These are phyloP conservation scores for Xestia c-nigrum DNA, from an alignment of 2,888 invertebrate species.

Conservation along the genomic window DNA sequence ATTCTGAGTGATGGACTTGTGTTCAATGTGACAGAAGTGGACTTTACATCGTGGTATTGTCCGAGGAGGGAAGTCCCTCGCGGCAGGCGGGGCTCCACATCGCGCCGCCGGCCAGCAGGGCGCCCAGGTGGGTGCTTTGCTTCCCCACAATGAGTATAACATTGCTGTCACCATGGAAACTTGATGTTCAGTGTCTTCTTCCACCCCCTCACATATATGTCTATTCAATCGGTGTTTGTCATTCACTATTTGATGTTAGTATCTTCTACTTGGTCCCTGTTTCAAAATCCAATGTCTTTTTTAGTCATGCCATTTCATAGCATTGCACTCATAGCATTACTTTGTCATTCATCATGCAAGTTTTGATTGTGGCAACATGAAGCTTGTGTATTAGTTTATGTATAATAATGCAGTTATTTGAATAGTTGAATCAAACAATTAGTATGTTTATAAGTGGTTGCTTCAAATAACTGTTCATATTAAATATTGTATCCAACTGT, in stretches of 20 bases:
- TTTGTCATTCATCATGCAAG: slow-evolving; percentile 67
- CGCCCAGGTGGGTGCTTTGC: slow-evolving; percentile 90
- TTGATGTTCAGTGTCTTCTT: slow-evolving; percentile 82
- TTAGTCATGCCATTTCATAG: slow-evolving; percentile 64
- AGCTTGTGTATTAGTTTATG: slow-evolving; percentile 62
- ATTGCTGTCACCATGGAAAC: slow-evolving; percentile 71
- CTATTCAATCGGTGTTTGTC: slow-evolving; percentile 68
- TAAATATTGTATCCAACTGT: slow-evolving; percentile 47
- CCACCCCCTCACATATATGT: slow-evolving; percentile 70
- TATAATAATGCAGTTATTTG: slow-evolving; percentile 62
- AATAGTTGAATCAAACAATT: slow-evolving; percentile 30
- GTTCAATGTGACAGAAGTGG: slow-evolving; percentile 93
- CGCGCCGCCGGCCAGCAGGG: slow-evolving; percentile 85
- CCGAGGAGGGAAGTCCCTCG: slow-evolving; percentile 92
- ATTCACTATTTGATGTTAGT: slow-evolving; percentile 70
- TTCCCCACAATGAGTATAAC: slow-evolving; percentile 74
- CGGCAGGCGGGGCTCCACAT: slow-evolving; percentile 87
- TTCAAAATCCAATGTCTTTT: slow-evolving; percentile 62
- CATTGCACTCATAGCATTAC: slow-evolving; percentile 65
- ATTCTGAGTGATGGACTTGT: slow-evolving; percentile 76
- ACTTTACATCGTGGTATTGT: slow-evolving; percentile 95
- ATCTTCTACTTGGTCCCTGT: slow-evolving; percentile 66
- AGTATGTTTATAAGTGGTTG: slow-evolving; percentile 39
- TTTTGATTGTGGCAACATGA: slow-evolving; percentile 68
- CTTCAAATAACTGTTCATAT: slow-evolving; percentile 54